A percentile compares a stretch with the other conserved stretches of the same genome.
These are phyloP conservation scores for Chiloscyllium punctatum DNA, from an alignment of 2,797 vertebrate species.

Conservation along the genomic window DNA sequence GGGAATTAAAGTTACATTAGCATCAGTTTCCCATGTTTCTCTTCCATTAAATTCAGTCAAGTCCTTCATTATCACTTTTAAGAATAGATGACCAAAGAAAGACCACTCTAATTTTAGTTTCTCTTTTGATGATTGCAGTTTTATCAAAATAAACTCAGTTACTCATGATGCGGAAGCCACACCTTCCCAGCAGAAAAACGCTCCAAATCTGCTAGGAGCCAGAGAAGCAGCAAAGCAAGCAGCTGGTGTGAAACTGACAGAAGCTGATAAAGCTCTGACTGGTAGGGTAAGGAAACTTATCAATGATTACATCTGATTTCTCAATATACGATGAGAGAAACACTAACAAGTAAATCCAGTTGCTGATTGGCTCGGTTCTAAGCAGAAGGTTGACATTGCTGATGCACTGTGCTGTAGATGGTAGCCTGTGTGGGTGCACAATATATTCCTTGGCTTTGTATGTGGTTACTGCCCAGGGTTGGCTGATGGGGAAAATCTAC, in stretches of 20 bases:
- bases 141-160: not conserved
- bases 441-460: no score
- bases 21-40: not conserved
- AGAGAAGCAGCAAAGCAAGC: constrained; percentile 36
- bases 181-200: not conserved
- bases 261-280: constrained; percentile 83
- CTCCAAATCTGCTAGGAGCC: not conserved
- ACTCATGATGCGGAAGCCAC: not conserved
- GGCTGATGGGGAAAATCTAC: no score
- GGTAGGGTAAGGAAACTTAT: constrained; percentile 64
- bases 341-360: no score
- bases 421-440: no score
- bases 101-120: not conserved
- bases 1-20: not conserved
- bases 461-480: no score
- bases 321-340: not conserved
- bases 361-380: no score
- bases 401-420: no score
- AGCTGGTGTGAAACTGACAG: constrained; percentile 71
- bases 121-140: not conserved
- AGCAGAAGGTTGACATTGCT: no score
- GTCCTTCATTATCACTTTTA: not conserved
- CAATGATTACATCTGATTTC: not conserved
- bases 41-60: not conserved
- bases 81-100: not conserved